Evolutionary conservation across 2,888 invertebrate genomes (phyloP).

Genomic region (Drosophila longiperda): DNA sequence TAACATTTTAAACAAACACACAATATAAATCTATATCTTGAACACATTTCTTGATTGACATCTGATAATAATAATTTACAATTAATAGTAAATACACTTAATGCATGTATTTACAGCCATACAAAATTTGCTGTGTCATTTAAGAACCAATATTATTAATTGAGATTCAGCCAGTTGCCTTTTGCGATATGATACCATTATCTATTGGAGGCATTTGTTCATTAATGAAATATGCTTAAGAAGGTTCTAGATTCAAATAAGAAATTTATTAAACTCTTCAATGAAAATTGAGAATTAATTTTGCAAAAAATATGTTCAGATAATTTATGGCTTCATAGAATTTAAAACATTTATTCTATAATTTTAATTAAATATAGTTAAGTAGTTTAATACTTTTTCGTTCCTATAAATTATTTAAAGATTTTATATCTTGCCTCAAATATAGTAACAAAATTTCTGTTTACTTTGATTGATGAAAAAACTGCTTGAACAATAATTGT

Average conservation of each 20-base stretch:
- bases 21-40: conserved; percentile 10
- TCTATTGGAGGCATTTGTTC: conserved; percentile 11
- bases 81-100: conserved; percentile 21
- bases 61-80: conserved; percentile 23
- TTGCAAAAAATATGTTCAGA: too few relatives aligned
- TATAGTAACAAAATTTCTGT: background rate
- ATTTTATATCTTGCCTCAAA: background rate
- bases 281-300: background rate
- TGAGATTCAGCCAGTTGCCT: conserved; percentile 4
- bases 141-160: conserved; percentile 20
- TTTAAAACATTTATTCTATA: background rate
- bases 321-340: too few relatives aligned
- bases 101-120: conserved; percentile 39
- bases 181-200: conserved; percentile 6
- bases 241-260: background rate
- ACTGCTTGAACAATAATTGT: background rate
- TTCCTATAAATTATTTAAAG: background rate
- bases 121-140: conserved; percentile 15
- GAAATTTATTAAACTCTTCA: background rate
- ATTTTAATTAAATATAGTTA: background rate
- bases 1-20: conserved; percentile 11
- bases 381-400: background rate
- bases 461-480: background rate
- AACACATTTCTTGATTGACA: conserved; percentile 36
- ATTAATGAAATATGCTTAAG: background rate